Base-by-base conservation (phyloP, 2,797 vertebrate genomes). In the Lepidocolaptes lacrymiger region DNA sequence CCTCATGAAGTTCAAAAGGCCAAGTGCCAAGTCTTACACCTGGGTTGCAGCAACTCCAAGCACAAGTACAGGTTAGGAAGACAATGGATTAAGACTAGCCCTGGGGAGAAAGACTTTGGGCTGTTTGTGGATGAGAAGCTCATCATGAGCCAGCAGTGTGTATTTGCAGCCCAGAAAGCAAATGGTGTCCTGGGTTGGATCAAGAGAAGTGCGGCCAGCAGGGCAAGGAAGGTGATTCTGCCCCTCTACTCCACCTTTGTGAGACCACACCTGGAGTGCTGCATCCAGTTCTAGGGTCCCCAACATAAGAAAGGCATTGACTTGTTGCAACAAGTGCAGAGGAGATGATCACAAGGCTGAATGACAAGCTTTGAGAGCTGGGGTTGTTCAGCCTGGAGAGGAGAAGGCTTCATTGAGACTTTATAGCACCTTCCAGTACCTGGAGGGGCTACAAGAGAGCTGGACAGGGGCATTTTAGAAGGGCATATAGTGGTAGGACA, bases 1-100 rank as follows among this genome's bases (percentile, higher is more conserved):
- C 23, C 8, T 71, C 12, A 19, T 12, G 4, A 43, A 44, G 12
- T 63, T 51, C 21, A 63, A 0, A 0, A 0, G 49, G 14, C 36
- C 0, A 0, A n/a, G 32, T 68, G 36, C 19, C 43, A 51, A 8
- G 37, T 30, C 8, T n/a, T 76, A 8, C 19, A 23, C 5, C 24
- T 46, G 10, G 7, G 37, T 39, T 24, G 11, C 24, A n/a, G 28
- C 56, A 64, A 44, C 56, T 52, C 28, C n/a, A 39, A 52, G n/a
- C 21, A 34, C 37, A 71, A 14, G 36, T 19, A 12, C 24, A 58
- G 44, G 24, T 44, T 77, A 37, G 44, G 37, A n/a, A 75, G 37
- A 63, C 8, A 77, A 71, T 39, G 12, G 28, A 34, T 64, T 0
- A 0, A 63, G 51, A 16, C 16, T 37, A 51, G 37, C 9, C 28